Percentiles rank a stretch among this genome's conserved stretches.
phyloP scores from a whole-genome alignment of 2,888 invertebrate species.

The Agrilus biguttatus region DNA sequence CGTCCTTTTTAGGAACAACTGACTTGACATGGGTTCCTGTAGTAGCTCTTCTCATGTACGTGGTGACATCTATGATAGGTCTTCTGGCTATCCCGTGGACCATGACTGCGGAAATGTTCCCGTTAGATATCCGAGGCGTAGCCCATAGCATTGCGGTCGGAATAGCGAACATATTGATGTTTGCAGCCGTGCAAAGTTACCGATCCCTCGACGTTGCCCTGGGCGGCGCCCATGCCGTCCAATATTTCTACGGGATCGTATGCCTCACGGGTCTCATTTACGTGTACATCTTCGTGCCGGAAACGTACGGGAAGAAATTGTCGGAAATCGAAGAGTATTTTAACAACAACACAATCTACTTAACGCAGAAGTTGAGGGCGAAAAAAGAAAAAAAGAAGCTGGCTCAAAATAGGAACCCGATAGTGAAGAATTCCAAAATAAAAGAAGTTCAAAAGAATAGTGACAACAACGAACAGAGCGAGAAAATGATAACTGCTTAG shows the following conservation, averaged over 20 bases:
- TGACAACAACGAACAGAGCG: constrained; percentile 10
- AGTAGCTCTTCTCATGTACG: constrained; percentile 37
- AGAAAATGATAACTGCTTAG: constrained; percentile 10
- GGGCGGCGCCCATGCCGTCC: constrained; percentile 35
- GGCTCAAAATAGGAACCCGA: constrained; percentile 9
- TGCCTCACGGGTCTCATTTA: constrained; percentile 29
- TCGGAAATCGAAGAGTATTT: constrained; percentile 36
- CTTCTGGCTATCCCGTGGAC: constrained; percentile 48
- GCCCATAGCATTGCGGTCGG: constrained; percentile 43
- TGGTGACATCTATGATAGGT: constrained; percentile 44
- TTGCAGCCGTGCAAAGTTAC: constrained; percentile 40
- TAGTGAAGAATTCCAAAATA: constrained; percentile 12
- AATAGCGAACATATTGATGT: constrained; percentile 43
- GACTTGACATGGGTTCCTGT: constrained; percentile 34
- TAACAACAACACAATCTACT: constrained; percentile 22
- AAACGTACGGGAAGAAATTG: constrained; percentile 34
- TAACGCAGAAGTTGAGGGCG: constrained; percentile 6
- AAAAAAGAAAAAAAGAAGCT: constrained; percentile 3
- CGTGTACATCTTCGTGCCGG: constrained; percentile 31
- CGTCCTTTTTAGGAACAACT: constrained; percentile 18
- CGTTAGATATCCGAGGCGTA: constrained; percentile 42
- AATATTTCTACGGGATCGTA: constrained; percentile 40
- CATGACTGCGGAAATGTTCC: constrained; percentile 49
- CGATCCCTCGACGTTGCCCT: constrained; percentile 22
- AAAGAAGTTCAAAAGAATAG: constrained; percentile 9